Conservation (phyloP, 2,113 vertebrate species). For the Syrrhaptes paradoxus region DNA sequence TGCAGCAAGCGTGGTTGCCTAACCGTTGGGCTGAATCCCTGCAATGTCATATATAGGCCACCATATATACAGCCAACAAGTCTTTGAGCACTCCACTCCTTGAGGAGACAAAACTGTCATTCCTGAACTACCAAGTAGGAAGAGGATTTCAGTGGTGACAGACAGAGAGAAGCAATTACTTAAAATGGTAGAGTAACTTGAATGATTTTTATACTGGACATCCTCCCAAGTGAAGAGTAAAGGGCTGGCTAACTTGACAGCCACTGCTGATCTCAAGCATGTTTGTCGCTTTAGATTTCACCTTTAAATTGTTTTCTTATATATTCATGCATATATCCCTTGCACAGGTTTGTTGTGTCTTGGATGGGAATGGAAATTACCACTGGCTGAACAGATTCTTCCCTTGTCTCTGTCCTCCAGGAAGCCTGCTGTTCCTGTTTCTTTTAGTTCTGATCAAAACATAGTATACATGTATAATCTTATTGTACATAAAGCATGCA, state of each 20-base stretch:
- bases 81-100: neutral
- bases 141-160: neutral
- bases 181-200: neutral
- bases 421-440: slow-evolving; percentile 24
- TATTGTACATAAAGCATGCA: neutral
- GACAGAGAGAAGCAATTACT: neutral
- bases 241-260: neutral
- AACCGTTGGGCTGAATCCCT: neutral
- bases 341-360: neutral
- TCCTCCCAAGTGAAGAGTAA: neutral
- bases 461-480: neutral
- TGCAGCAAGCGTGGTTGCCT: neutral
- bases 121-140: neutral
- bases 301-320: neutral
- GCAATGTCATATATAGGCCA: neutral
- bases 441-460: slow-evolving; percentile 11
- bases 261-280: neutral
- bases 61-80: neutral
- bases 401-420: neutral
- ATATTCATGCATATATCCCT: neutral
- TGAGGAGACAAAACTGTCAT: neutral
- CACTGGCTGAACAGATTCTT: neutral
- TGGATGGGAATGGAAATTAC: neutral
- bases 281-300: neutral
- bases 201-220: neutral